Base-by-base conservation (phyloP, 2,888 invertebrate genomes). In the Cryptosula pallasiana region DNA sequence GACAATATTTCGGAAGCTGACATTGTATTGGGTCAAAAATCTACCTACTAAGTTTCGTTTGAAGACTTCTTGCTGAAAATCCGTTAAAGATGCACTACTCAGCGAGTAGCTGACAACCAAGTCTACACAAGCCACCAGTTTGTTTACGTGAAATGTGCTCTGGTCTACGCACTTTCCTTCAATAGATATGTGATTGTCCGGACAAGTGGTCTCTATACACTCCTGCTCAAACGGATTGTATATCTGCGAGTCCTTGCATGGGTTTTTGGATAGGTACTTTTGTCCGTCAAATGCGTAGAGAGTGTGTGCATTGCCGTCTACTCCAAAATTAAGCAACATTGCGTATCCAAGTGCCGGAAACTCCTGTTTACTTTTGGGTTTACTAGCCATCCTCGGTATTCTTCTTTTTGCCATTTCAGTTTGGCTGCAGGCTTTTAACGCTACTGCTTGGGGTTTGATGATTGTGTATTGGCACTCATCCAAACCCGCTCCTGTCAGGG, bases 321-420 rank as follows among this genome's bases (percentile, higher is more conserved):
- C 79, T 2, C 80, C 81, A 73, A 81, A 81, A 73, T 81, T 81
- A 76, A 81, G 79, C 0, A 81, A 72, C 13, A 80, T 76, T 3
- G 78, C 29, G 23, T 36, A 70, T n/a, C 70, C 70, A 23, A 5
- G 16, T 36, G 29, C 32, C 63, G 63, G 63, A 29, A 32, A 32
- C 3, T 63, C 27, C 3, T 63, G 25, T 34, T 63, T 27, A 9
- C 29, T 5, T 32, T 32, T 27, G n/a, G 20, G 32, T 5, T 27
- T 63, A 13, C 27, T 63, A 2, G 25, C 32, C 13, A 5, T 13
- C n/a, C 13, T 29, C 32, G 25, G 25, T 13, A 13, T 27, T 63
- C 32, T 27, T 63, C 34, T 63, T 32, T 32, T 2, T 5, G 25
- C 9, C n/a, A 13, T 32, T 13, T 25, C 29, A 9, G 13, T 63